Evolutionary conservation across 1,140 invertebrate species (phyloP).

Genomic region (Galendromus occidentalis): DNA sequence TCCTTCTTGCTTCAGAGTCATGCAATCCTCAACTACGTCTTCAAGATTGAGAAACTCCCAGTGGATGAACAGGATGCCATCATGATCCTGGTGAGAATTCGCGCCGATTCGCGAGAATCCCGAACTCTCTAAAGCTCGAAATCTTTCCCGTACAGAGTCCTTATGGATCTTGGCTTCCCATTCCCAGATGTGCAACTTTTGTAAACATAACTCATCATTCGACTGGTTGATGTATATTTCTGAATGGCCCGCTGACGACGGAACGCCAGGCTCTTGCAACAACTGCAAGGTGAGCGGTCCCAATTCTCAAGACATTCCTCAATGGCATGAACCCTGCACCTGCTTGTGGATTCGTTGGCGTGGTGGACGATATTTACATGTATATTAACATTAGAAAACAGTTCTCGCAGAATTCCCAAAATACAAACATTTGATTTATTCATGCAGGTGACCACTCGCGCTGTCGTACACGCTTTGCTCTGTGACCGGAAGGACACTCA

Average conservation of each 20-base stretch:
- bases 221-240: slow-evolving; percentile 84
- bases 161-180: not conserved
- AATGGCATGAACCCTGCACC: no score
- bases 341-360: no score
- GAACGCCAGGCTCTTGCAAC: slow-evolving; percentile 36
- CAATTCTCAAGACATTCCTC: no score
- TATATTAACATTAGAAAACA: no score
- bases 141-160: no score
- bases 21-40: slow-evolving; percentile 68
- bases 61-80: slow-evolving; percentile 52
- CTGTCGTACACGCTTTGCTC: slow-evolving; percentile 62
- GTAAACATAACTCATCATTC: slow-evolving; percentile 63
- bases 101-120: not conserved
- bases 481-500: slow-evolving; percentile 44
- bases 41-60: slow-evolving; percentile 54
- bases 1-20: slow-evolving; percentile 35
- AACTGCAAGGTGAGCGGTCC: slow-evolving; percentile 34
- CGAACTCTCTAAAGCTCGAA: no score
- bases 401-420: no score
- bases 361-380: no score
- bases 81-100: slow-evolving; percentile 49
- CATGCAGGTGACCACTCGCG: slow-evolving; percentile 55
- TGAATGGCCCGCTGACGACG: slow-evolving; percentile 12
- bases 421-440: no score
- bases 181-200: slow-evolving; percentile 62